These are phyloP conservation scores for Ormyrus nitidulus DNA, from an alignment of 2,888 invertebrate genomes.

Conservation along the genomic window DNA sequence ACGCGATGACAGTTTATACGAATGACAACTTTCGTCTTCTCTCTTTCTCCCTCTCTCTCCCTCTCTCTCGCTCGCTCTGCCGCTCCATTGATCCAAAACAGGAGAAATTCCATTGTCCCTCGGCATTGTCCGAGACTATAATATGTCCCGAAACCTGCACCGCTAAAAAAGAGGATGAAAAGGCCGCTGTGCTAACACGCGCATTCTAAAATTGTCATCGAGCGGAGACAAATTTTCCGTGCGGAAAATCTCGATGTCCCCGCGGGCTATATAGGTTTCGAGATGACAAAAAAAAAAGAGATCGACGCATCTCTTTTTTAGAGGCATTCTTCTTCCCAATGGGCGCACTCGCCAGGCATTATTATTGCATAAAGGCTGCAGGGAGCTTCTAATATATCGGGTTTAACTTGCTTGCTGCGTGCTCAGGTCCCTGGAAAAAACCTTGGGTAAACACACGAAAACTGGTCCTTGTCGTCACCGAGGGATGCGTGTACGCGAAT, in stretches of 20 bases:
- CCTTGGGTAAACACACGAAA: conserved; percentile 52
- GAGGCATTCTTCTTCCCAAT: conserved; percentile 29
- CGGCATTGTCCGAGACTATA: conserved; percentile 69
- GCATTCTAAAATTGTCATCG: conserved; percentile 56
- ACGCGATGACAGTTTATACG: conserved; percentile 60
- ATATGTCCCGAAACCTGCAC: conserved; percentile 63
- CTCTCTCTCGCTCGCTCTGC: conserved; percentile 16
- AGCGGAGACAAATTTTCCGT: conserved; percentile 74
- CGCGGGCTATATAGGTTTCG: conserved; percentile 71
- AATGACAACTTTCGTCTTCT: conserved; percentile 59
- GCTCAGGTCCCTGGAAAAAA: conserved; percentile 55
- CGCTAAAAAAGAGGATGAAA: conserved; percentile 52
- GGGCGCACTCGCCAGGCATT: conserved; percentile 31
- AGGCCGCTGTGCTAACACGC: conserved; percentile 26
- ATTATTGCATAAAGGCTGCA: conserved; percentile 50
- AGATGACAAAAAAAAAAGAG: conserved; percentile 71
- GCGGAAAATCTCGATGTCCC: conserved; percentile 70
- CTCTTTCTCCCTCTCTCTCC: conserved; percentile 1
- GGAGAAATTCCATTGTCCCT: conserved; percentile 68
- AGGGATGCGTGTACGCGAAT: background rate
- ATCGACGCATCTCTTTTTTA: conserved; percentile 55
- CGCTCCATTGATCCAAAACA: conserved; percentile 59
- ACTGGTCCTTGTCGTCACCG: conserved; percentile 33
- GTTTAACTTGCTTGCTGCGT: conserved; percentile 54
- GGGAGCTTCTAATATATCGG: conserved; percentile 52